These are phyloP conservation scores for Misgurnus anguillicaudatus DNA, from an alignment of 2,113 vertebrate genomes.

Conservation along the genomic window DNA sequence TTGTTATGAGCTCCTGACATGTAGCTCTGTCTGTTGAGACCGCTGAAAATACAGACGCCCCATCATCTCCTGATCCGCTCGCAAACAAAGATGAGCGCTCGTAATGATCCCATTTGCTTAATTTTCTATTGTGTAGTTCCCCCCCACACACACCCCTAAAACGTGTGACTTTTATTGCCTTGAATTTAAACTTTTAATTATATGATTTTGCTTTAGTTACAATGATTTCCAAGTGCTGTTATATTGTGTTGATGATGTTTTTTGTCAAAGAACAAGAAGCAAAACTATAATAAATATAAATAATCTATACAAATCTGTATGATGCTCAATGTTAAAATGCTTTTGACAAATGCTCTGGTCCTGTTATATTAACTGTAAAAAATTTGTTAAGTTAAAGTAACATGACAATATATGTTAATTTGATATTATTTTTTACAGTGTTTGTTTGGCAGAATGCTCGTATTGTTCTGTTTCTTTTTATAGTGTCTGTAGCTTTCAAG, in stretches of 20 bases:
- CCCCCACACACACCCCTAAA: constrained; percentile 6
- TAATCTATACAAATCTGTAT: no score
- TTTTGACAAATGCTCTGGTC: no score
- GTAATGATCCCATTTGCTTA: constrained; percentile 65
- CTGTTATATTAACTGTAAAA: no score
- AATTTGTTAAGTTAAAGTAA: no score
- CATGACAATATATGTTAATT: no score
- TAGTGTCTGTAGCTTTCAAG: no score
- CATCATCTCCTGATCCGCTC: constrained; percentile 59
- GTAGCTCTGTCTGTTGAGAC: constrained; percentile 49
- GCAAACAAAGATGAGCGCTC: constrained; percentile 58
- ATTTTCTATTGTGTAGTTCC: constrained; percentile 48
- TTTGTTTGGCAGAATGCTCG: no score
- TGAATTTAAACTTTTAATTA: not conserved
- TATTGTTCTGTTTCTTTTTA: no score
- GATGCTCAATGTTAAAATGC: no score
- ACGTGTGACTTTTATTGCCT: not conserved
- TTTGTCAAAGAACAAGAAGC: not conserved
- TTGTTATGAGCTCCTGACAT: constrained; percentile 59
- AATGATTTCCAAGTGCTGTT: constrained; percentile 1
- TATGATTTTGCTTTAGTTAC: constrained; percentile 3
- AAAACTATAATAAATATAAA: no score
- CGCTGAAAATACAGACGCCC: constrained; percentile 48
- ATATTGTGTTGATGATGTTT: not conserved
- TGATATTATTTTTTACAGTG: no score